These are phyloP conservation scores for Genyomyrus donnyi DNA, from an alignment of 2,113 vertebrate species.

Conservation along the genomic window DNA sequence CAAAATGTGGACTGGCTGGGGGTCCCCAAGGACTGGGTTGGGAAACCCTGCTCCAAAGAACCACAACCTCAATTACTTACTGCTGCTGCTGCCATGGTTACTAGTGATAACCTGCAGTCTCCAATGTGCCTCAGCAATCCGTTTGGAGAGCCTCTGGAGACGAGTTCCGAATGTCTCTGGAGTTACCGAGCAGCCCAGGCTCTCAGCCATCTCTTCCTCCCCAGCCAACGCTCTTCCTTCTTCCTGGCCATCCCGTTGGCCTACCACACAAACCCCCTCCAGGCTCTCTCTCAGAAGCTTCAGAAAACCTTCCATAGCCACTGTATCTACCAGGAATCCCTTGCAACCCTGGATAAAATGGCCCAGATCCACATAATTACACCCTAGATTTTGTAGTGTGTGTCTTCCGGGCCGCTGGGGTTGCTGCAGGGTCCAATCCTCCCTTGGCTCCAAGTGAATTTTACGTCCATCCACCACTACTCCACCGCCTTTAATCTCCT, in stretches of 20 bases:
- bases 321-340: conserved; percentile 77
- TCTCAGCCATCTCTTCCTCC: conserved; percentile 59
- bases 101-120: conserved; percentile 82
- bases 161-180: conserved; percentile 66
- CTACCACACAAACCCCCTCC: conserved; percentile 72
- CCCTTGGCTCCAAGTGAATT: neutral
- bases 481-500: neutral
- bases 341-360: conserved; percentile 62
- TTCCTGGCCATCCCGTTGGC: conserved; percentile 53
- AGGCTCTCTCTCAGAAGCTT: conserved; percentile 74
- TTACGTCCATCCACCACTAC: neutral
- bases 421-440: conserved; percentile 17
- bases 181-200: conserved; percentile 63
- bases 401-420: neutral
- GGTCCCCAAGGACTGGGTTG: neutral
- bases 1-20: neutral
- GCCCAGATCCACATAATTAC: conserved; percentile 62
- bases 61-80: conserved; percentile 50
- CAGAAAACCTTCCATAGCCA: conserved; percentile 74
- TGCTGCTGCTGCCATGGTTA: conserved; percentile 59
- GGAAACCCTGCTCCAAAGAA: neutral
- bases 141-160: conserved; percentile 74
- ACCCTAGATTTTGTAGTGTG: neutral
- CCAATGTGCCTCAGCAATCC: conserved; percentile 90
- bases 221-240: conserved; percentile 38